Conservation (phyloP, 1,140 invertebrate species). For the Aphaenogaster ashmeadi region DNA sequence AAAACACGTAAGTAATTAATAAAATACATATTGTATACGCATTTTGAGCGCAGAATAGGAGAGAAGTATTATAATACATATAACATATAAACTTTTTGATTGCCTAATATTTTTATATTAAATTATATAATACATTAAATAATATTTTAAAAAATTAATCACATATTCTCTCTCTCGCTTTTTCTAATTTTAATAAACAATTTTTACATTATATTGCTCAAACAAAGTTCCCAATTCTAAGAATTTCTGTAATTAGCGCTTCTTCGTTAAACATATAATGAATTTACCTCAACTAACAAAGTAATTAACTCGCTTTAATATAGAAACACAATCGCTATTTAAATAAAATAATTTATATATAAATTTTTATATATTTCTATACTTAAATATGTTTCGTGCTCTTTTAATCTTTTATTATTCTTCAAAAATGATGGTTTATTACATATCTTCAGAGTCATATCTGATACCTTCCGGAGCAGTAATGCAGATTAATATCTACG, state of each 20-base stretch:
- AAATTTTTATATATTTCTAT: too few relatives aligned
- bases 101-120: too few relatives aligned
- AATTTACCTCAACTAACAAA: not conserved
- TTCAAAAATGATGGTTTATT: not conserved
- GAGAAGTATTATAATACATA: too few relatives aligned
- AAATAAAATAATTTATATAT: too few relatives aligned
- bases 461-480: not conserved
- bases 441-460: not conserved
- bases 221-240: not conserved
- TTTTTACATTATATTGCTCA: not conserved
- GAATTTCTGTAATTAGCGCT: not conserved
- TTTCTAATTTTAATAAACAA: not conserved
- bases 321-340: not conserved
- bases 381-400: not conserved
- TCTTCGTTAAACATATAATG: not conserved
- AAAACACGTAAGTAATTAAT: constrained; percentile 54
- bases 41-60: too few relatives aligned
- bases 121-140: too few relatives aligned
- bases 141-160: not conserved
- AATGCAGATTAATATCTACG: constrained; percentile 85
- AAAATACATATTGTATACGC: constrained; percentile 67
- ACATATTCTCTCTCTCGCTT: not conserved
- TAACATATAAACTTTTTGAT: too few relatives aligned
- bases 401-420: not conserved
- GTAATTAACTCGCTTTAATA: not conserved